These are phyloP conservation scores for Cotesia vestalis DNA, from an alignment of 1,140 invertebrate genomes.

Conservation along the genomic window DNA sequence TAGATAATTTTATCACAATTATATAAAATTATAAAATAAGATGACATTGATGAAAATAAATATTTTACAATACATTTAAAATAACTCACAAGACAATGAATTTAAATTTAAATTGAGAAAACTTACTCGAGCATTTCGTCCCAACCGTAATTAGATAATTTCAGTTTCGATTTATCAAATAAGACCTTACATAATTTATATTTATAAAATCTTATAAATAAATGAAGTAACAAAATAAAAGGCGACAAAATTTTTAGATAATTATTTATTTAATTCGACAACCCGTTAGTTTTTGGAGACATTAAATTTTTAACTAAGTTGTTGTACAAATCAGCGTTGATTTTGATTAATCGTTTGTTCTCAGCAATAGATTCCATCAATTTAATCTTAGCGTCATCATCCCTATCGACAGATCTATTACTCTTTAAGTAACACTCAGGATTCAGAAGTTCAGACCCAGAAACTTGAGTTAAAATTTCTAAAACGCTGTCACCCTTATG, in stretches of 20 bases:
- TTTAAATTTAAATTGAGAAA: background rate
- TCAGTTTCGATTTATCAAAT: no score
- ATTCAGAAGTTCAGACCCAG: constrained; percentile 53
- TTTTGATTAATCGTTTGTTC: constrained; percentile 61
- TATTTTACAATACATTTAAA: no score
- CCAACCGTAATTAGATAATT: constrained; percentile 1
- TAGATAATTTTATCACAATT: no score
- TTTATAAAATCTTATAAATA: no score
- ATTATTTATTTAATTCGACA: background rate
- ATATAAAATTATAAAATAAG: no score
- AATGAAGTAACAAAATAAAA: no score
- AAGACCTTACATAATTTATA: no score
- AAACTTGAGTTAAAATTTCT: constrained; percentile 49
- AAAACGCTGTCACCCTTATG: constrained; percentile 47
- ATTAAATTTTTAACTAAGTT: constrained; percentile 59
- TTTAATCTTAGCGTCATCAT: constrained; percentile 31
- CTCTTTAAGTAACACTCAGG: constrained; percentile 39
- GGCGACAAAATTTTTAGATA: no score
- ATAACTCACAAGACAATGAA: no score
- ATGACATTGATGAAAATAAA: no score
- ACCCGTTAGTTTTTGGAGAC: background rate
- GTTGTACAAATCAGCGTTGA: constrained; percentile 65
- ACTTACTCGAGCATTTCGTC: constrained; percentile 29
- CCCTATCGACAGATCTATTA: background rate
- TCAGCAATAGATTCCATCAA: constrained; percentile 54